Conservation (phyloP, 2,888 invertebrate genomes). For the Macaria liturata region DNA sequence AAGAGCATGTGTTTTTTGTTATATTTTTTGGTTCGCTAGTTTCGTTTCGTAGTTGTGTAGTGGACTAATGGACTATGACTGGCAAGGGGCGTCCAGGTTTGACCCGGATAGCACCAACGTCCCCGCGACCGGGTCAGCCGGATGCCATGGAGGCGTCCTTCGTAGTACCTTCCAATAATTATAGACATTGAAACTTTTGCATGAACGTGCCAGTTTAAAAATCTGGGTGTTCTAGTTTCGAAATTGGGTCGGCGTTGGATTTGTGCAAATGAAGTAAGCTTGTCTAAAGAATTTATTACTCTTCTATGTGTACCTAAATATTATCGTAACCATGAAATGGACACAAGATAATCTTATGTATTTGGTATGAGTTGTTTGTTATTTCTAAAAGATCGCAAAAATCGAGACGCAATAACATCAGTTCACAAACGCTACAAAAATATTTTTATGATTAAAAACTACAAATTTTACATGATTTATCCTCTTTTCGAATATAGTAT, state of each 20-base stretch:
- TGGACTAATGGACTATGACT: constrained; percentile 43
- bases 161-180: constrained; percentile 42
- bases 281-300: too few species aligned
- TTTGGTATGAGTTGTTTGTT: too few species aligned
- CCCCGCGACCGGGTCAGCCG: constrained; percentile 78
- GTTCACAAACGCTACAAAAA: too few species aligned
- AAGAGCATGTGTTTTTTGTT: too few species aligned
- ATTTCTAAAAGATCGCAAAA: too few species aligned
- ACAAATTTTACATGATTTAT: too few species aligned
- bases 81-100: constrained; percentile 45
- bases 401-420: too few species aligned
- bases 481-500: too few species aligned
- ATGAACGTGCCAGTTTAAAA: constrained; percentile 21
- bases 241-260: constrained; percentile 15
- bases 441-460: too few species aligned
- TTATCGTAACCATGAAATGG: too few species aligned
- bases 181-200: constrained; percentile 37
- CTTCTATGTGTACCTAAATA: too few species aligned
- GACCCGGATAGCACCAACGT: constrained; percentile 81
- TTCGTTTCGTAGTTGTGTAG: constrained; percentile 17
- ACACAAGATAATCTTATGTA: too few species aligned
- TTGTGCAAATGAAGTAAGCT: not conserved
- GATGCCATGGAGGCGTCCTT: constrained; percentile 62
- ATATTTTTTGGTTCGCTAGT: not conserved
- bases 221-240: constrained; percentile 24